These are phyloP conservation scores for Noctua janthina DNA, from an alignment of 2,888 invertebrate genomes.

Conservation along the genomic window DNA sequence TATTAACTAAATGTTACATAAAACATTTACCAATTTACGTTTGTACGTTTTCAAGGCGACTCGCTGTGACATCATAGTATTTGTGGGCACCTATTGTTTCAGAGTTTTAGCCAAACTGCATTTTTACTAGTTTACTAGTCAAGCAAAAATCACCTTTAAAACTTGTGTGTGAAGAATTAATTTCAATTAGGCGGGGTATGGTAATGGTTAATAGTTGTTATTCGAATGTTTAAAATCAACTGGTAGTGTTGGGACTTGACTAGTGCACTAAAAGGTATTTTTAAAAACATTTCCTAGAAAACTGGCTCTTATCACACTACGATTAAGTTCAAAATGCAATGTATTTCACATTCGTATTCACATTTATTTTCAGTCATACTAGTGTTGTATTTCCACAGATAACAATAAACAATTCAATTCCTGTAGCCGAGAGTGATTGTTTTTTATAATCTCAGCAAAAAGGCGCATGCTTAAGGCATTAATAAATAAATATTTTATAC, in stretches of 20 bases:
- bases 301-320: background rate
- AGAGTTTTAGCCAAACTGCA: background rate
- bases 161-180: background rate
- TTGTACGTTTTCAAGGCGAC: slow-evolving; percentile 13
- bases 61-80: background rate
- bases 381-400: too few relatives aligned
- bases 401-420: too few relatives aligned
- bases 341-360: background rate
- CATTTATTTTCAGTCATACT: too few relatives aligned
- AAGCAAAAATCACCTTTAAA: slow-evolving; percentile 2
- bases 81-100: slow-evolving; percentile 28
- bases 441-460: too few relatives aligned
- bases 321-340: background rate
- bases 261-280: background rate
- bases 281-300: background rate
- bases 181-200: background rate
- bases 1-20: background rate
- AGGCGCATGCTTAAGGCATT: too few relatives aligned
- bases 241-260: slow-evolving; percentile 1
- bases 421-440: too few relatives aligned
- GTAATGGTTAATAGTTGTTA: slow-evolving; percentile 2
- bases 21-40: background rate
- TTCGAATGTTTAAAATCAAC: slow-evolving; percentile 21
- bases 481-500: too few relatives aligned
- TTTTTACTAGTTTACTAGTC: background rate